Evolutionary conservation across 2,113 vertebrate genomes (phyloP).

Genomic region (Varanus komodoensis): DNA sequence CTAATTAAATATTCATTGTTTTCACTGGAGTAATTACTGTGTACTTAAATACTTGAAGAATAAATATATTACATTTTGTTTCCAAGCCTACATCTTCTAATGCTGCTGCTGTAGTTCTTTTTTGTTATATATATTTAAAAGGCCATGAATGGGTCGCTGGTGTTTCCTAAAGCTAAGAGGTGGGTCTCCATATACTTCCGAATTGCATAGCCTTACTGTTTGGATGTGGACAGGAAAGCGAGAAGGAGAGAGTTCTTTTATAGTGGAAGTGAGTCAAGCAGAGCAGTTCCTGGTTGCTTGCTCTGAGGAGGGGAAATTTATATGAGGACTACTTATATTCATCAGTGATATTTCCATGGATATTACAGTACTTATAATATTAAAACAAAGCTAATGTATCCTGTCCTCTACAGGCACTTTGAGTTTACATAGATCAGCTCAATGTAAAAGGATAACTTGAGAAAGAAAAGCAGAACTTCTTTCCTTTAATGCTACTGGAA

Average conservation of each 20-base stretch:
- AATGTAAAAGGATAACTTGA: background rate
- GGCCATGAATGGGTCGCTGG: background rate
- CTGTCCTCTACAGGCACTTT: background rate
- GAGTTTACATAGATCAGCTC: no score
- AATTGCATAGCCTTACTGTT: background rate
- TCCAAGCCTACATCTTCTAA: background rate
- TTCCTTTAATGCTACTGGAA: no score
- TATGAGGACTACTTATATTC: background rate
- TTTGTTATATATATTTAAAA: background rate
- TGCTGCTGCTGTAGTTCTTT: background rate
- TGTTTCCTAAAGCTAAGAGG: background rate
- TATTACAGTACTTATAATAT: background rate
- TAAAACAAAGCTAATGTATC: background rate
- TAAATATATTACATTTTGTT: conserved; percentile 23
- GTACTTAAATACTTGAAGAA: conserved; percentile 29
- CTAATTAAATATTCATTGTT: conserved; percentile 41
- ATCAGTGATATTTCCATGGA: background rate
- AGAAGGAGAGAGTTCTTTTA: background rate
- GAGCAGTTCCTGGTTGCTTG: background rate
- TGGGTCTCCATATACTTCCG: background rate
- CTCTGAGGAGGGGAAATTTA: background rate
- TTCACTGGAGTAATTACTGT: background rate
- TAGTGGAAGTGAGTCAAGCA: background rate
- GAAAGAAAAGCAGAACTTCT: background rate
- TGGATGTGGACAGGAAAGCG: background rate